Base-by-base conservation (phyloP, 2,888 invertebrate species). In the Brachyptera putata region DNA sequence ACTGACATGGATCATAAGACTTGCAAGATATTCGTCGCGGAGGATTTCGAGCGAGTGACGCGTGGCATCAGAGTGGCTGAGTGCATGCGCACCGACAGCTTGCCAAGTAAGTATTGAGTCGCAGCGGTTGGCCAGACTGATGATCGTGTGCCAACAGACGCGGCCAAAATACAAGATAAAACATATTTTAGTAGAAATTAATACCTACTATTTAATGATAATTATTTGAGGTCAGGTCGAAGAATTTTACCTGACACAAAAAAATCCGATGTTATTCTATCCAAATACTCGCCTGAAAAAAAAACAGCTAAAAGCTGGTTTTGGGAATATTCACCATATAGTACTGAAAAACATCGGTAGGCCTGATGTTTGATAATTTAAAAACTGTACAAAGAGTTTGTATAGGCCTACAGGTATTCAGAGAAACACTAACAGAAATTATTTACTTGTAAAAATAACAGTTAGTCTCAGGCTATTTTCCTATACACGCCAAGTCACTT, bases 11-110 rank as follows among this genome's bases (percentile, higher is more conserved):
- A 61, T 18, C 60, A 64, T 57, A 74, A 68, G 74, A 24, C 71
- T 26, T 74, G 79, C 16, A 79, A 77, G 70, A 75, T 81, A 57
- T 79, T 77, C 66, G 80, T 82, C 66, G 70, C 75, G 61, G 76
- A 80, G 59, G 75, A 78, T 37, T 81, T 79, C 67, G 75, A 76
- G 58, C 76, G 74, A 64, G 72, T 83, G 30, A 71, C 80, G 5
- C 76, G 74, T 63, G 82, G 81, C 43, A 73, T 83, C 43, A 78
- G 77, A 71, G 79, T 82, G 50, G 80, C 83, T 60, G 77, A 81
- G 66, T 82, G 81, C 65, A 82, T 83, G 82, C 75, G 81, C 49
- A 77, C 78, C 14, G 9, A 7, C 30, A 26, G 16, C 11, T 14
- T 9, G 46, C 11, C 30, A 7, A 30, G 30, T 30, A 7, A 30